Evolutionary conservation across 2,888 invertebrate species (phyloP), one percentile per base, ranked within the genome.

Genomic region (Adela reaumurella): DNA sequence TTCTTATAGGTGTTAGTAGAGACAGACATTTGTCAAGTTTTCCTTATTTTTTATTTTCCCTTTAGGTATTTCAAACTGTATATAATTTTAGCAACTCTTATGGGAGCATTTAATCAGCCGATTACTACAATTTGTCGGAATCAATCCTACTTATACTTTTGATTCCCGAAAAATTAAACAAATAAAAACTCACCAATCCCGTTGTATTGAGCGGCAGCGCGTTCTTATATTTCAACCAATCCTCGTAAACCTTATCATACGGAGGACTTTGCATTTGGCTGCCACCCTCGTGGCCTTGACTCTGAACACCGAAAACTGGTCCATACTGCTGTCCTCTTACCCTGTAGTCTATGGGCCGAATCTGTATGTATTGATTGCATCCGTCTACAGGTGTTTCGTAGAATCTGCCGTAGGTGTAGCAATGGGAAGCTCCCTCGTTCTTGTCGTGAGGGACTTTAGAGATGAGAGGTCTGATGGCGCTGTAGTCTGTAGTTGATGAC

Each of bases 171-270:
- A n/a, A n/a, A n/a, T n/a, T n/a, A n/a, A n/a, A n/a, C n/a, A n/a
- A 28, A 14, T 29, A 24, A 46, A 17, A 11, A 73, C 77, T 71
- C 50, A 77, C 77, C 70, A 77, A 62, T 47, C 72, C 73, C 52
- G 65, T 70, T 1, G 76, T 77, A 55, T 76, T 74, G 50, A 77
- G 58, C 2, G 77, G 74, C 59, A 77, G 64, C 58, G 76, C 71
- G 49, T 77, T 76, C 49, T 77, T 78, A 60, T 78, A 68, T 66
- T 84, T 74, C 72, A 84, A 54, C 78, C 81, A 76, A 70, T 85
- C 69, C 59, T 80, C 68, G 61, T 81, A 74, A 52, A 84, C 71
- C 53, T 77, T 69, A 53, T 78, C 68, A 62, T 74, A 72, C 0
- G 68, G 67, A 45, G 58, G 57, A 54, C 74, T 64, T 11, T 29